phyloP scores from a whole-genome alignment of 1,140 invertebrate species.

The Tetraneura akinire region DNA sequence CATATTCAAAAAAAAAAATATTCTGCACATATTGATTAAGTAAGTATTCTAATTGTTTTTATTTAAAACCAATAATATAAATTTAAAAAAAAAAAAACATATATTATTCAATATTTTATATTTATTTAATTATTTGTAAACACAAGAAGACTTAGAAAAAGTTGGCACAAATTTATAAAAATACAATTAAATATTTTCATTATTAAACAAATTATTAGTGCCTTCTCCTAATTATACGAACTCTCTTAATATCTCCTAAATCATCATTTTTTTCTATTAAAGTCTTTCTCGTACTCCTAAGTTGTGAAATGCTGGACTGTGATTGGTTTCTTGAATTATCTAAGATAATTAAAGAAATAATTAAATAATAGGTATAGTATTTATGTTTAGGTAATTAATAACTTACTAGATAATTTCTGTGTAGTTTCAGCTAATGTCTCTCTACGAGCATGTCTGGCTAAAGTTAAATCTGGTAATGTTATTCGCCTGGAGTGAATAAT shows the following conservation, averaged over 20 bases:
- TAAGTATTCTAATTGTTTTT: slow-evolving; percentile 24
- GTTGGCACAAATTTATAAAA: slow-evolving; percentile 6
- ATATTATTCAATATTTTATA: not conserved
- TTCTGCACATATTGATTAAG: not conserved
- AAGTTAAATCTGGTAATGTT: slow-evolving; percentile 39
- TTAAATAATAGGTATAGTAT: not conserved
- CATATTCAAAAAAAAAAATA: slow-evolving; percentile 16
- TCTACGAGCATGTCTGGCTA: slow-evolving; percentile 25
- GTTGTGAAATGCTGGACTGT: not conserved
- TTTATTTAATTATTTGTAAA: slow-evolving; percentile 2
- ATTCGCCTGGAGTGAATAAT: not conserved
- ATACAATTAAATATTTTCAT: slow-evolving; percentile 1
- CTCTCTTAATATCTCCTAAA: not conserved
- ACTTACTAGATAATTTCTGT: not conserved
- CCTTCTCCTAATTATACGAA: slow-evolving; percentile 20
- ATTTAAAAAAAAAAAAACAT: not conserved
- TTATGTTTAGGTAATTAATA: not conserved
- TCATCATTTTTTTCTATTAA: slow-evolving; percentile 25
- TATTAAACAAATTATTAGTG: slow-evolving; percentile 12
- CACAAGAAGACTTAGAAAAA: not conserved
- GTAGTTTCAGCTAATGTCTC: not conserved
- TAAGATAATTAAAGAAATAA: not conserved
- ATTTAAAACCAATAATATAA: not conserved
- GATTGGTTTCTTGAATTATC: not conserved
- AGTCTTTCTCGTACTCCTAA: not conserved